These are phyloP conservation scores for Leptinotarsa defecta DNA, from an alignment of 1,140 invertebrate genomes.

Conservation along the genomic window DNA sequence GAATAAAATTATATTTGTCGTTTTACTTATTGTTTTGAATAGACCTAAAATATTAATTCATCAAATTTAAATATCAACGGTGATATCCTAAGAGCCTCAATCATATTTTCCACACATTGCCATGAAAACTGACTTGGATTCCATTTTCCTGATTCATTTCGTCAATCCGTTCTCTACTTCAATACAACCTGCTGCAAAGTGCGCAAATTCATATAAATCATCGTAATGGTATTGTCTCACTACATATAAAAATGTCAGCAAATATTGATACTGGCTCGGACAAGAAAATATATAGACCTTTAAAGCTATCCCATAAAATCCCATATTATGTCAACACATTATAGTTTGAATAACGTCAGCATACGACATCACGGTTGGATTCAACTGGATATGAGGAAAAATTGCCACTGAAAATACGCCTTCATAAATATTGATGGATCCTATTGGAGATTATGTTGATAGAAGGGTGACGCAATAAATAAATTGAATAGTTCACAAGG, in stretches of 20 bases:
- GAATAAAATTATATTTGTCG: no score
- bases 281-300: slow-evolving; percentile 3
- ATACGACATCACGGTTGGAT: background rate
- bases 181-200: background rate
- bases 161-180: background rate
- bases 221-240: background rate
- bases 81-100: no score
- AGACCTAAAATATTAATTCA: no score
- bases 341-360: slow-evolving; percentile 8
- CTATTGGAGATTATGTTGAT: no score
- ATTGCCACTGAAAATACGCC: slow-evolving; percentile 5
- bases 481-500: no score
- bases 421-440: slow-evolving; percentile 5
- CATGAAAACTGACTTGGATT: no score
- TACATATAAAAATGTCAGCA: background rate
- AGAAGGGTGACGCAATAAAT: no score
- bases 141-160: background rate
- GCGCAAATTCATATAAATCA: background rate
- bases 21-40: no score
- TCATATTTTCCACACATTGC: no score
- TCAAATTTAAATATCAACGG: no score
- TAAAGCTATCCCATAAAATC: background rate
- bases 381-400: background rate
- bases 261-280: background rate
- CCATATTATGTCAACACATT: slow-evolving; percentile 1